Evolutionary conservation across 2,113 vertebrate genomes (phyloP).

Genomic region (Carassius carassius): DNA sequence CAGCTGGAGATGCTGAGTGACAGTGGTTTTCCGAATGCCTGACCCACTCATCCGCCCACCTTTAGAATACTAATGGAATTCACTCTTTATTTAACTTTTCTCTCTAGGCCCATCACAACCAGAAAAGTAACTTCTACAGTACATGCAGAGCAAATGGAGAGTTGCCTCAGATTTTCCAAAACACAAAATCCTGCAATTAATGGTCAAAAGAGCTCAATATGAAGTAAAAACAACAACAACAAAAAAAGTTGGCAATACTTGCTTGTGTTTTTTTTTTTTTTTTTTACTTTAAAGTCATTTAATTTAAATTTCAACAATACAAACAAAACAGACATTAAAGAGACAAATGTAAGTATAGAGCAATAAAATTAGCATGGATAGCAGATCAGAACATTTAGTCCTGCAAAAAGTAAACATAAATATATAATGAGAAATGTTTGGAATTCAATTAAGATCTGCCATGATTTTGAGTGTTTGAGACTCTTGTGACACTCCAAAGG

Average conservation of each 20-base stretch:
- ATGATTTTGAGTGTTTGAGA: background rate
- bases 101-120: too few species aligned
- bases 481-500: background rate
- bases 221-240: too few species aligned
- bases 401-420: background rate
- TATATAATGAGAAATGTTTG: background rate
- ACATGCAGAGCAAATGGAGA: background rate
- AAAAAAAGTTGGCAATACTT: too few species aligned
- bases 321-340: too few species aligned
- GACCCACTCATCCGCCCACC: slow-evolving; percentile 46
- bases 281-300: background rate
- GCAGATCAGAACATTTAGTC: background rate
- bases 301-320: background rate
- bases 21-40: slow-evolving; percentile 49
- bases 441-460: background rate
- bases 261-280: too few species aligned
- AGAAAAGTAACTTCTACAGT: background rate
- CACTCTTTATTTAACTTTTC: slow-evolving; percentile 57
- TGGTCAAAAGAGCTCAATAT: background rate
- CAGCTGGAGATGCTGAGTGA: slow-evolving; percentile 59
- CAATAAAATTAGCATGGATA: background rate
- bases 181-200: background rate
- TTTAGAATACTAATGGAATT: slow-evolving; percentile 65
- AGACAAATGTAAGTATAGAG: too few species aligned
- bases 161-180: background rate